These are phyloP conservation scores for Parotia lawesii DNA, from an alignment of 2,113 vertebrate species.

Conservation along the genomic window DNA sequence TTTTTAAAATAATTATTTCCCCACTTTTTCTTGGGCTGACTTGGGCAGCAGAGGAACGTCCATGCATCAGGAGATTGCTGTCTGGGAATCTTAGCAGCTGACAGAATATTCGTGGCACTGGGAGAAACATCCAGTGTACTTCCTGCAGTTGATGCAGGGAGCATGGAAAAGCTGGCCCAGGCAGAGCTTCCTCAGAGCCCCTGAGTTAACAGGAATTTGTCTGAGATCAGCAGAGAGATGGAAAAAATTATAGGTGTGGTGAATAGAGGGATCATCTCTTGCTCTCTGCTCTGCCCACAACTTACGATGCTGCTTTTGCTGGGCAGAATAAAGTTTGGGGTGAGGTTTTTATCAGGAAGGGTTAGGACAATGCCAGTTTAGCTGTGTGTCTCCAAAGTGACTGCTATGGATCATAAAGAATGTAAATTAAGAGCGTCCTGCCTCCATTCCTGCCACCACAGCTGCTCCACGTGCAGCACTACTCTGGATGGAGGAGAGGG, in stretches of 20 bases:
- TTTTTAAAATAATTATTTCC: background rate
- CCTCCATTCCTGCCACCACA: background rate
- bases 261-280: background rate
- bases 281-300: background rate
- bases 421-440: background rate
- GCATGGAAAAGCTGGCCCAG: background rate
- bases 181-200: background rate
- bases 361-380: background rate
- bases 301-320: background rate
- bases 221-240: background rate
- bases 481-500: fast-evolving
- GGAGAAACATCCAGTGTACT: background rate
- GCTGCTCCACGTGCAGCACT: background rate
- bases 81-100: background rate
- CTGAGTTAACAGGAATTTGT: background rate
- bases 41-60: background rate
- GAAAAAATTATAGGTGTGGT: background rate
- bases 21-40: background rate
- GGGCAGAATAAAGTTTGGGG: background rate
- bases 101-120: background rate
- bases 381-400: background rate
- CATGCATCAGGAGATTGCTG: background rate
- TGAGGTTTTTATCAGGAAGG: background rate
- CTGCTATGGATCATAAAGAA: background rate
- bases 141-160: background rate